Evolutionary conservation across 2,113 vertebrate genomes (phyloP).

Genomic region (Gadus macrocephalus): DNA sequence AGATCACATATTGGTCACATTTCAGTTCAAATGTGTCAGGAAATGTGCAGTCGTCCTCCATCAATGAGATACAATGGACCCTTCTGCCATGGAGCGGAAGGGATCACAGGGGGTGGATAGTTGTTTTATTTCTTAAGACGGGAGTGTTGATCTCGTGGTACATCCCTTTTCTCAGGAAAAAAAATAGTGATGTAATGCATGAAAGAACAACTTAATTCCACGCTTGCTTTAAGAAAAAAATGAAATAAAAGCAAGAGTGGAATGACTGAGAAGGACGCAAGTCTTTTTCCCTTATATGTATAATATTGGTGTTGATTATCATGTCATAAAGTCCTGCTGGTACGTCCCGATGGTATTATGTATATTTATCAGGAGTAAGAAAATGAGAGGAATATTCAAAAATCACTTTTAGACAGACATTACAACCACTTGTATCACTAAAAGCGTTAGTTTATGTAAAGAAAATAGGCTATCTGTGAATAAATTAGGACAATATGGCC

Average conservation of each 20-base stretch:
- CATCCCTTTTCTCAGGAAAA: constrained; percentile 62
- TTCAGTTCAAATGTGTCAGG: neutral
- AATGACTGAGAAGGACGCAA: constrained; percentile 26
- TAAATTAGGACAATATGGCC: neutral
- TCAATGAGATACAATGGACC: constrained; percentile 23
- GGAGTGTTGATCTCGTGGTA: too few relatives aligned
- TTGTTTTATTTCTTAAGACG: too few relatives aligned
- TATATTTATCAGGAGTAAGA: constrained; percentile 2
- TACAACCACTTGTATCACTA: neutral
- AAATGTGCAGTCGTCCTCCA: neutral
- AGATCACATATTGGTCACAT: neutral
- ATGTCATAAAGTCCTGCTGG: constrained; percentile 4
- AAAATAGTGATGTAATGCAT: too few relatives aligned
- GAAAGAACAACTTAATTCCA: too few relatives aligned
- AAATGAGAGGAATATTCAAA: neutral
- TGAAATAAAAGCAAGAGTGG: neutral
- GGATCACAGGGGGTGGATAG: too few relatives aligned
- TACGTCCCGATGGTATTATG: neutral
- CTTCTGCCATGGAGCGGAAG: constrained; percentile 1
- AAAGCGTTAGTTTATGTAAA: constrained; percentile 4
- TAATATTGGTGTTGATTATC: constrained; percentile 3
- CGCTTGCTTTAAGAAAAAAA: constrained; percentile 6
- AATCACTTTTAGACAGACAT: neutral
- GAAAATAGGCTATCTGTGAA: neutral
- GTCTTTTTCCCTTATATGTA: constrained; percentile 31